phyloP scores from a whole-genome alignment of 2,888 invertebrate species.

The Nipponacmea schrenckii region DNA sequence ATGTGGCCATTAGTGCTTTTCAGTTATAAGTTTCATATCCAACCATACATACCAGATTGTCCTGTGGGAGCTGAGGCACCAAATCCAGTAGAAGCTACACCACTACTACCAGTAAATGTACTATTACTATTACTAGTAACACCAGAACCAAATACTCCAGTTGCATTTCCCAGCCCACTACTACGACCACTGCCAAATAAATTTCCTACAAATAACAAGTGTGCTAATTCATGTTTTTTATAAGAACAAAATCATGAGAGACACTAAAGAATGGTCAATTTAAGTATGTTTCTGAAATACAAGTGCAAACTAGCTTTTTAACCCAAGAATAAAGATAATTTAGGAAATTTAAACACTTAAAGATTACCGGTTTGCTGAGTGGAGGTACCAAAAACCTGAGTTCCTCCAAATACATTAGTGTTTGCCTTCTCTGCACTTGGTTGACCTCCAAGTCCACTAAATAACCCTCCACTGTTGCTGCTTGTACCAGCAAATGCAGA shows the following conservation, averaged over 20 bases:
- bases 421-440: constrained; percentile 66
- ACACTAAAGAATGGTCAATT: too few species aligned
- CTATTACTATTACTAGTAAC: constrained; percentile 32
- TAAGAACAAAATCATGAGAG: too few species aligned
- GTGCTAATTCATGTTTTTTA: not conserved
- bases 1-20: too few species aligned
- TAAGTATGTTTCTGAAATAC: too few species aligned
- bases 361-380: not conserved
- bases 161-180: constrained; percentile 33
- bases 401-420: constrained; percentile 65
- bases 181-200: constrained; percentile 32
- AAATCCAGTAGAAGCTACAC: constrained; percentile 63
- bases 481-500: constrained; percentile 22
- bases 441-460: constrained; percentile 64
- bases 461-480: constrained; percentile 38
- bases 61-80: constrained; percentile 33
- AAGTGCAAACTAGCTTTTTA: too few species aligned
- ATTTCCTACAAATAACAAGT: not conserved
- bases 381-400: constrained; percentile 41
- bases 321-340: too few species aligned
- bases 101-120: constrained; percentile 33
- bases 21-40: too few species aligned
- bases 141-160: constrained; percentile 33
- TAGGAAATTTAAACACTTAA: too few species aligned
- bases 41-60: not conserved